Base-by-base conservation (phyloP, 1,140 invertebrate species). In the Nasonia longicornis region DNA sequence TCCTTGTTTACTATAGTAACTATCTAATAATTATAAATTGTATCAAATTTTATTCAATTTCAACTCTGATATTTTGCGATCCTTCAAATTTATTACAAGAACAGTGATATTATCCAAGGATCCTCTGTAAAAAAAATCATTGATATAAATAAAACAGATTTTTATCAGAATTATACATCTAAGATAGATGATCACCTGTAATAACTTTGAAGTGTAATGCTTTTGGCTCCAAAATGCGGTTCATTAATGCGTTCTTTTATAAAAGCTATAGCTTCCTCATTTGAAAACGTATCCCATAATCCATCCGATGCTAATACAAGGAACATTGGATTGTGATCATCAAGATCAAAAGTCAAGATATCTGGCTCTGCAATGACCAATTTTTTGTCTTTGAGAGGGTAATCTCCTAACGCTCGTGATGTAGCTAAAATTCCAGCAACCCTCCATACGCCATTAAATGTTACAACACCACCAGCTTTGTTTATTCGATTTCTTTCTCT, bases 31-130 rank as follows among this genome's bases (percentile, higher is more conserved):
- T 83, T 80, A 83, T 64, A 83, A 29, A 78, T 73, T 83, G 74
- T 83, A 86, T 35, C 20, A 35, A 35, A 35, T 70, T 70, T 70
- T 20, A 72, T 72, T 45, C 22, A 72, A 22, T 29, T 12, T 11
- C 29, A 67, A 66, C 22, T 69, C 22, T 45, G 38, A 58, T 79
- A 85, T 86, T 26, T 79, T 90, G 74, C 91, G 92, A 88, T 95
- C 92, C 85, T 93, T 93, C 86, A 99, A 95, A 90, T 97, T 96
- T 70, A 98, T 96, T 67, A 99, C 93, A 86, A 99, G 92, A 20
- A 98, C 96, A 42, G 97, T 98, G 75, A 99, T 98, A 91, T 99
- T 99, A 91, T 99, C 98, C 77, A 96, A 93, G 4, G 97, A 98
- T 35, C 97, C 97, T 85, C 96, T 90, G 82, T 12, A 86, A 87